A percentile compares a stretch with the other conserved stretches of the same genome.
Conservation (phyloP, 2,888 invertebrate species). For the Carterocephalus palaemon region DNA sequence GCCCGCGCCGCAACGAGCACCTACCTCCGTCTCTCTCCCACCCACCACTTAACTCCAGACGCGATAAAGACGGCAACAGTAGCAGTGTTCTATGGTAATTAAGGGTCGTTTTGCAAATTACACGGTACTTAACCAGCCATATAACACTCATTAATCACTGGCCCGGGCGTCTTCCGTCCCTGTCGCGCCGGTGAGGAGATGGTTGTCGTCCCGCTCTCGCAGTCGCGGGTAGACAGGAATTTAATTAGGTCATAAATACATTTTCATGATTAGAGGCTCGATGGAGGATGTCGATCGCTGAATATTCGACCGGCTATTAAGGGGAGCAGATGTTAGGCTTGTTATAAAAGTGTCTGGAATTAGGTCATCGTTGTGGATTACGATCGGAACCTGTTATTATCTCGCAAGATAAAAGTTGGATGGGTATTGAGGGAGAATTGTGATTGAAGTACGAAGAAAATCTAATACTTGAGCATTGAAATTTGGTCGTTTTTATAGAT, state of each 20-base stretch:
- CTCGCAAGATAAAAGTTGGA: constrained; percentile 4
- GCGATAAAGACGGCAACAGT: constrained; percentile 65
- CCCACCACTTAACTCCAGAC: constrained; percentile 33
- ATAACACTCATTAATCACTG: constrained; percentile 83
- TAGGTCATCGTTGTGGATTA: constrained; percentile 11
- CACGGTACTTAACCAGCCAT: constrained; percentile 86
- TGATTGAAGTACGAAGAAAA: too few species aligned
- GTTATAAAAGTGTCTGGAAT: constrained; percentile 24
- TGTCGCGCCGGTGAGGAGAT: constrained; percentile 39
- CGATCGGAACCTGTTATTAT: constrained; percentile 8
- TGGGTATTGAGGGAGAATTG: too few species aligned
- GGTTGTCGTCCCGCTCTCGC: constrained; percentile 43
- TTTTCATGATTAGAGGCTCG: constrained; percentile 71
- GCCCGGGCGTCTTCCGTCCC: constrained; percentile 50
- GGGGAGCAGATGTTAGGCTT: constrained; percentile 50
- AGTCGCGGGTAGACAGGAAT: constrained; percentile 62
- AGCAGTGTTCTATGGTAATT: constrained; percentile 79
- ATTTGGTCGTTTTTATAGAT: too few species aligned
- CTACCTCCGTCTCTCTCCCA: constrained; percentile 47
- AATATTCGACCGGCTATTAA: constrained; percentile 28
- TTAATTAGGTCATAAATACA: constrained; percentile 80
- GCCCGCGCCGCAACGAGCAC: constrained; percentile 62
- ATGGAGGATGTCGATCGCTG: constrained; percentile 42
- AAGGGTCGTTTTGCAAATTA: constrained; percentile 88
- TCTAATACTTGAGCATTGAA: too few species aligned